Conservation (phyloP, 2,113 vertebrate genomes). For the Dissostichus mawsoni region DNA sequence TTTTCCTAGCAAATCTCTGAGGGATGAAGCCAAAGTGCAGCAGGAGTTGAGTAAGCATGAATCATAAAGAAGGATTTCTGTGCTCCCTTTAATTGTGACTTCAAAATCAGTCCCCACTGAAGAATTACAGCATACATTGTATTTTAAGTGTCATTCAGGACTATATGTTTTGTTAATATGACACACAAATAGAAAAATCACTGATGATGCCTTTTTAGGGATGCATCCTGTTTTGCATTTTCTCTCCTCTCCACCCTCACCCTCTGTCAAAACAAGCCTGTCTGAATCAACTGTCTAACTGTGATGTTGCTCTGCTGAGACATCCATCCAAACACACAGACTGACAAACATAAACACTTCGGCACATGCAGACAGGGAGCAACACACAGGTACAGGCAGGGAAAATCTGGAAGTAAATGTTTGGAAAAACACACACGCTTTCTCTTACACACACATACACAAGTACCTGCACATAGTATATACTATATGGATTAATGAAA, state of each 20-base stretch:
- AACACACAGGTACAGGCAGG: slow-evolving; percentile 4
- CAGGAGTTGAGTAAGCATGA: slow-evolving; percentile 38
- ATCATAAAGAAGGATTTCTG: slow-evolving; percentile 38
- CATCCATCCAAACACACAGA: slow-evolving; percentile 56
- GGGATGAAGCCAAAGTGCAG: slow-evolving; percentile 55
- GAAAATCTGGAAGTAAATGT: slow-evolving; percentile 30
- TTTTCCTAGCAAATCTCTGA: slow-evolving; percentile 50
- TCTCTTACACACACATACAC: not conserved
- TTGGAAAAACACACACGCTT: slow-evolving; percentile 5
- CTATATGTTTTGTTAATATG: not conserved
- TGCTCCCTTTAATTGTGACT: slow-evolving; percentile 30
- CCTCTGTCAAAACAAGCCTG: slow-evolving; percentile 62
- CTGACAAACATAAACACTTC: slow-evolving; percentile 52
- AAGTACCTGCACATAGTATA: not conserved
- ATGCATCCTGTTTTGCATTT: slow-evolving; percentile 36
- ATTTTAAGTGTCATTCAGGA: not conserved
- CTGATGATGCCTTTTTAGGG: slow-evolving; percentile 37
- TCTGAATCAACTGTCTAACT: slow-evolving; percentile 71
- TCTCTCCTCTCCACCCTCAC: slow-evolving; percentile 18
- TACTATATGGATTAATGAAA: not conserved
- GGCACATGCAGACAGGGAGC: slow-evolving; percentile 25
- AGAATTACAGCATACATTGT: not conserved
- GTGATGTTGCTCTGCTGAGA: slow-evolving; percentile 61
- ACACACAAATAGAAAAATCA: slow-evolving; percentile 10
- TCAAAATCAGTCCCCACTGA: slow-evolving; percentile 3